Base-by-base conservation (phyloP, 2,888 invertebrate species). In the Aphidoletes aphidimyza region DNA sequence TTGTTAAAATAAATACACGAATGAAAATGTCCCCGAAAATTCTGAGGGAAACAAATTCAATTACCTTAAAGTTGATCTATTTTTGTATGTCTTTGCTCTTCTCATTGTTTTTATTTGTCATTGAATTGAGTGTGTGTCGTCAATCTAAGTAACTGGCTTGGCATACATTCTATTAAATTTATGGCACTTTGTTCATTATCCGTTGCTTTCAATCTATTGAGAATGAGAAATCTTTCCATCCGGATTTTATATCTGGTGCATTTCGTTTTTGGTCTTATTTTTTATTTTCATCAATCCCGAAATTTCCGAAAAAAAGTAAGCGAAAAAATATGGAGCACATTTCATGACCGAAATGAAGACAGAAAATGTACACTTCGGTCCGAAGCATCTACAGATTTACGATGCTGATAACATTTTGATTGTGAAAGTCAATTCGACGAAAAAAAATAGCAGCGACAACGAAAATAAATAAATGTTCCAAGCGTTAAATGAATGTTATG, bases 41-140 rank as follows among this genome's bases (percentile, higher is more conserved):
- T 69, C 8, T 26, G 17, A 3, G 59, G 9, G 19, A 47, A 47
- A 42, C 11, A 8, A 17, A 17, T 54, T 54, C 69, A 69, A 37
- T 81, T 37, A 37, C 39, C 37, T 22, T 37, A 9, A 36, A 37
- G 37, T 37, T 81, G 81, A 81, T 81, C 81, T 22, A 81, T 81
- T 81, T 81, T 37, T n/a, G 1, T 26, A n/a, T 47, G 6, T 47
- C 19, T 9, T 47, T 47, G 6, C 19, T 47, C 2, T 47, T 47
- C 17, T 37, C 81, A 81, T 81, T 81, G 81, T 81, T 81, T 37
- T 81, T n/a, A 37, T 81, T 81, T 81, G 81, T 81, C 22, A 81
- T 81, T 37, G 0, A 69, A 69, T 54, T 69, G 30, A 30, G 69
- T 69, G 69, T n/a, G 26, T 69, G 69, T n/a, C 69, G 30, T 69